These are phyloP conservation scores for Drosophila carrolli DNA, from an alignment of 1,140 invertebrate genomes.

Conservation along the genomic window DNA sequence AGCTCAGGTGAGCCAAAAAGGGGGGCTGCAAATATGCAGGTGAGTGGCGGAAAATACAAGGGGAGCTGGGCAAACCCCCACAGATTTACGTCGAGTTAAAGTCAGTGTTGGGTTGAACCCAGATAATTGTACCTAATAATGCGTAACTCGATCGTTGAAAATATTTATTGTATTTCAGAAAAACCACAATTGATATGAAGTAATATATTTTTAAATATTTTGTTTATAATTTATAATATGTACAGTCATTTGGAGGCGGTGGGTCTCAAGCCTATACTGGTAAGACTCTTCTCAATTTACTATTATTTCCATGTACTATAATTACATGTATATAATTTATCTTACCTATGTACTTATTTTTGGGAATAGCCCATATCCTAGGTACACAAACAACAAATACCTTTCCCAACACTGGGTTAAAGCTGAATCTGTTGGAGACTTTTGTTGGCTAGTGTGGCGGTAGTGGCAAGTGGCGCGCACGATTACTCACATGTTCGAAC, in stretches of 20 bases:
- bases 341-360: neutral
- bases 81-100: neutral
- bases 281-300: no score
- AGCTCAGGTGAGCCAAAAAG: conserved; percentile 32
- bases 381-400: neutral
- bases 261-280: no score
- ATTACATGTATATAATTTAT: neutral
- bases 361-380: no score
- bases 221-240: no score
- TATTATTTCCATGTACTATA: no score
- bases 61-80: neutral
- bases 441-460: conserved; percentile 52
- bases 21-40: neutral
- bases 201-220: no score
- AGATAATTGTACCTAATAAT: no score
- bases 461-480: conserved; percentile 69
- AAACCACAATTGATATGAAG: no score
- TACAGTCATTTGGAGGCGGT: no score
- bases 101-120: neutral
- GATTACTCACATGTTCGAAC: conserved; percentile 57
- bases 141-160: no score
- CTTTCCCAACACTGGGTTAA: neutral
- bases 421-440: conserved; percentile 32
- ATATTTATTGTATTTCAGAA: no score
- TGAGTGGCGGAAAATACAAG: conserved; percentile 8